Evolutionary conservation across 2,113 vertebrate genomes (phyloP).

Genomic region (Oryzias javanicus): DNA sequence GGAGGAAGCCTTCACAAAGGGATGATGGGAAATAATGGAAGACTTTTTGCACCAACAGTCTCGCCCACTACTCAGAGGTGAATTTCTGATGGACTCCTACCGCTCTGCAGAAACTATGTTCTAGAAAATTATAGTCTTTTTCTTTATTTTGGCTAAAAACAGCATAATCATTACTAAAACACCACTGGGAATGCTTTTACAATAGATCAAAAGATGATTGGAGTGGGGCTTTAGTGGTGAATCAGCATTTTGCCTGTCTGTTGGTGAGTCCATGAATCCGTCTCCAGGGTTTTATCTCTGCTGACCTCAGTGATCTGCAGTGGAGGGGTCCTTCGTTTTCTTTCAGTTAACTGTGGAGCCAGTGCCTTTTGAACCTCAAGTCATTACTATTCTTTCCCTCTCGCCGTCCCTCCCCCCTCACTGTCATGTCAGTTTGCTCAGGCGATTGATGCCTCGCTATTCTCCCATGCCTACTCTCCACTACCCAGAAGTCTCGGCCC

Average conservation of each 20-base stretch:
- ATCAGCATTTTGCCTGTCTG: conserved; percentile 22
- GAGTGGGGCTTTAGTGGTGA: neutral
- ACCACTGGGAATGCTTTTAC: too few species aligned
- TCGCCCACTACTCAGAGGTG: too few species aligned
- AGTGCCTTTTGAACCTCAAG: conserved; percentile 11
- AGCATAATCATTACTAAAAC: too few species aligned
- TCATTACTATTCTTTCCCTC: conserved; percentile 17
- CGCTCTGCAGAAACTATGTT: too few species aligned
- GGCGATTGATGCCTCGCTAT: conserved; percentile 50
- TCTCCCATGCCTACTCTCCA: conserved; percentile 16
- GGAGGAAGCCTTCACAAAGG: too few species aligned
- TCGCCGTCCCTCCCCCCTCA: conserved; percentile 27
- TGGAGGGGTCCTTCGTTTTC: conserved; percentile 2
- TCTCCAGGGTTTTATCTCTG: conserved; percentile 13
- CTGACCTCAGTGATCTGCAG: conserved; percentile 16
- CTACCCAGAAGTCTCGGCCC: conserved; percentile 25
- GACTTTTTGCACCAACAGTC: too few species aligned
- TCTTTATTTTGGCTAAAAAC: too few species aligned
- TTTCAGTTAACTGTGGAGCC: conserved; percentile 23
- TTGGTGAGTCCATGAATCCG: conserved; percentile 1
- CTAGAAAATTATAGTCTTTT: too few species aligned
- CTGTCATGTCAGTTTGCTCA: conserved; percentile 71
- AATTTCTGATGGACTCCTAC: too few species aligned
- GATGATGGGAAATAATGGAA: too few species aligned
- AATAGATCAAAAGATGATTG: too few species aligned